Percentiles rank a stretch among this genome's conserved stretches.
phyloP scores from a whole-genome alignment of 2,888 invertebrate species.

The Julus scandinavius region DNA sequence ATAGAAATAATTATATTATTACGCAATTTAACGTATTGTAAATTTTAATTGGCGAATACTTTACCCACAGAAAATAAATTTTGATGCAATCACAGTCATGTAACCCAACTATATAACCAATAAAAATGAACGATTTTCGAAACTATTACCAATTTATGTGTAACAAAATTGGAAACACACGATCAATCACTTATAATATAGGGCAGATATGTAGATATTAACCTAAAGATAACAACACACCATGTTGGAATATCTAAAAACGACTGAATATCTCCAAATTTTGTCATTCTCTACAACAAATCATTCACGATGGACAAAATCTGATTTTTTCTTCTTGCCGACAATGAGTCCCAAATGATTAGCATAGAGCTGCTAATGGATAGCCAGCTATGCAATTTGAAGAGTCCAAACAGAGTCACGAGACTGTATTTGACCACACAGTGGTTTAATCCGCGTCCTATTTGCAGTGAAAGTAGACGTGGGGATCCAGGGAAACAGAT shows the following conservation, averaged over 20 bases:
- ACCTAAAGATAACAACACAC: not conserved
- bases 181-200: no score
- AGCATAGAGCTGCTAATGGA: not conserved
- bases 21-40: no score
- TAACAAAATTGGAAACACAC: no score
- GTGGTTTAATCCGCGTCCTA: not conserved
- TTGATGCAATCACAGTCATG: no score
- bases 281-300: not conserved
- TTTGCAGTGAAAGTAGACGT: not conserved
- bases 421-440: not conserved
- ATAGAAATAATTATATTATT: no score
- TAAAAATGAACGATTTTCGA: no score
- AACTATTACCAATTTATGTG: no score
- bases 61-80: no score
- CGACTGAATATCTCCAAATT: not conserved
- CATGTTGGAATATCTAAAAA: not conserved
- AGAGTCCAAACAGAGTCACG: constrained; percentile 25
- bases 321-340: not conserved
- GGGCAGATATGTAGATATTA: no score
- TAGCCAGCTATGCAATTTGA: not conserved
- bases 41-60: no score
- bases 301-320: not conserved
- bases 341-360: not conserved
- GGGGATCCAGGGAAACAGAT: not conserved
- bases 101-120: no score